These are phyloP conservation scores for Geophilus truncorum DNA, from an alignment of 2,888 invertebrate species.

Conservation along the genomic window DNA sequence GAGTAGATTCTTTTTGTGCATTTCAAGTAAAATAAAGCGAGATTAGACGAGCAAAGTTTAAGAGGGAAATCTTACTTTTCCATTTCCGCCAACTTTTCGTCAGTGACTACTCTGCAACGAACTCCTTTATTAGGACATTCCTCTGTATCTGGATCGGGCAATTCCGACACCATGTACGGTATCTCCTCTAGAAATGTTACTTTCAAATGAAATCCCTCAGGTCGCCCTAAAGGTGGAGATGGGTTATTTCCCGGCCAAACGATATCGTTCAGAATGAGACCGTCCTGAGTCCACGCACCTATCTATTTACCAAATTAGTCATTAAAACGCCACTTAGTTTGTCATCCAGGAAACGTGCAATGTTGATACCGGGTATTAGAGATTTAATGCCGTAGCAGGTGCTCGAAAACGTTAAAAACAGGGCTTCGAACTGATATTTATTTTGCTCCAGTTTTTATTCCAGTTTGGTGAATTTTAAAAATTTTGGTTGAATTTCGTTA, in stretches of 20 bases:
- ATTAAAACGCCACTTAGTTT: too few species aligned
- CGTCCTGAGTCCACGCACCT: slow-evolving; percentile 78
- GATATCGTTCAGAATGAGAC: slow-evolving; percentile 88
- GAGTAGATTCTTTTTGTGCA: not conserved
- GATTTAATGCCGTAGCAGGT: too few species aligned
- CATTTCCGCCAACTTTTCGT: not conserved
- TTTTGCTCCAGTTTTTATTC: too few species aligned
- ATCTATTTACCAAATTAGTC: slow-evolving; percentile 61
- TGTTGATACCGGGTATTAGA: too few species aligned
- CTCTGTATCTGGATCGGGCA: slow-evolving; percentile 86
- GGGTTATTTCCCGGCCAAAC: slow-evolving; percentile 96
- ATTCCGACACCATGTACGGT: slow-evolving; percentile 89
- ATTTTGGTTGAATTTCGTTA: too few species aligned
- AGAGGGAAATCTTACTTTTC: not conserved
- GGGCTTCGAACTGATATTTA: too few species aligned
- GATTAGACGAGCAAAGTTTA: too few species aligned
- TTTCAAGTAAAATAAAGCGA: too few species aligned
- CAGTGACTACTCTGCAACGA: slow-evolving; percentile 56
- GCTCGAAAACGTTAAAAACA: too few species aligned
- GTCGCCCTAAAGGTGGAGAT: slow-evolving; percentile 96
- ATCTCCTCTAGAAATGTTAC: slow-evolving; percentile 86
- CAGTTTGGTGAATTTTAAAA: too few species aligned
- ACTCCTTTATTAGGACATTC: slow-evolving; percentile 86
- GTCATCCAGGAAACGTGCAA: too few species aligned
- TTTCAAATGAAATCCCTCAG: slow-evolving; percentile 91